A percentile compares a stretch with the other conserved stretches of the same genome.
phyloP scores from a whole-genome alignment of 2,888 invertebrate species.

The Hofmannophila pseudospretella region DNA sequence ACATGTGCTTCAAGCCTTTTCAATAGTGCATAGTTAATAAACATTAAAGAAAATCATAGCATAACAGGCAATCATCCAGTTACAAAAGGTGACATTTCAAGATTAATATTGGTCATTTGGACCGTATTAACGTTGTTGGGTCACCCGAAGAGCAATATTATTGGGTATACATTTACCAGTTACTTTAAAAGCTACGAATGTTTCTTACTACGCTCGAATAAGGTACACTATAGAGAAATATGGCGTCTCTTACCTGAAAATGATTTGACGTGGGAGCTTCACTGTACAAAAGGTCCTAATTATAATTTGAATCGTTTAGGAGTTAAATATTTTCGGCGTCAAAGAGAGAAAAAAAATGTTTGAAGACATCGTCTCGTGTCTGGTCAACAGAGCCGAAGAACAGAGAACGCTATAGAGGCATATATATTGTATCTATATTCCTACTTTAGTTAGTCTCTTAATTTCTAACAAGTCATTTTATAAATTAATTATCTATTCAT shows the following conservation, averaged over 20 bases:
- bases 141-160: constrained; percentile 33
- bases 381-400: constrained; percentile 61
- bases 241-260: constrained; percentile 4
- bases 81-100: constrained; percentile 61
- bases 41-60: constrained; percentile 32
- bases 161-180: constrained; percentile 9
- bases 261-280: constrained; percentile 17
- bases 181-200: not conserved
- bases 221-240: constrained; percentile 5
- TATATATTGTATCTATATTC: not conserved
- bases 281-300: constrained; percentile 64
- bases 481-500: too few relatives aligned
- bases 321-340: constrained; percentile 72
- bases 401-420: constrained; percentile 31
- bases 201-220: constrained; percentile 4
- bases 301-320: constrained; percentile 74
- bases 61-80: constrained; percentile 39
- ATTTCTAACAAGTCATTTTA: too few relatives aligned
- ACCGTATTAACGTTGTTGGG: constrained; percentile 50
- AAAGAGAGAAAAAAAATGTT: constrained; percentile 65
- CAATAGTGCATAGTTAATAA: constrained; percentile 31
- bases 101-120: constrained; percentile 70
- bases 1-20: constrained; percentile 15
- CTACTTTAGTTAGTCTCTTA: too few relatives aligned
- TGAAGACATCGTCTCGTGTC: constrained; percentile 66